phyloP scores from a whole-genome alignment of 2,797 vertebrate species.

The Psittacula derbiana region DNA sequence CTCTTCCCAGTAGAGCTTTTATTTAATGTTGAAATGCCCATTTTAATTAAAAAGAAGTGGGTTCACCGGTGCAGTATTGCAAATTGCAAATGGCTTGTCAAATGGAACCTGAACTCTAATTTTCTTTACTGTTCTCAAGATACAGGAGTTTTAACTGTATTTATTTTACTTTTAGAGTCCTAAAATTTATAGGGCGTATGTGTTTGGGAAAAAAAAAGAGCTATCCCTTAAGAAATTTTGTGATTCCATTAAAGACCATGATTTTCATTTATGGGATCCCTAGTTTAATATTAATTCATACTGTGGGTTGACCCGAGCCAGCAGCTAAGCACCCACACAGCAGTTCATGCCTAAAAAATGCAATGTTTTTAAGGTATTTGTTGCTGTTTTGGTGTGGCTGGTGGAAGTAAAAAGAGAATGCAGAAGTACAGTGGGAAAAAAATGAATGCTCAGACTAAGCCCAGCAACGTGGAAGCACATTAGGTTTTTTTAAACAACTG shows the following conservation, averaged over 20 bases:
- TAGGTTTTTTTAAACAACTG: not conserved
- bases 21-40: not conserved
- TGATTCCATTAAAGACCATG: constrained; percentile 26
- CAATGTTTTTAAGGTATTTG: not conserved
- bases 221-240: constrained; percentile 6
- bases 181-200: constrained; percentile 18
- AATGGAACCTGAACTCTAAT: not conserved
- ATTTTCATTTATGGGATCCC: constrained; percentile 47
- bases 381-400: not conserved
- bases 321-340: not conserved
- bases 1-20: not conserved
- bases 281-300: constrained; percentile 25
- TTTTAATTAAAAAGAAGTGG: not conserved
- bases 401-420: not conserved
- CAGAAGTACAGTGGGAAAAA: not conserved
- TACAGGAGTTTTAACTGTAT: not conserved
- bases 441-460: not conserved
- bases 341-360: not conserved
- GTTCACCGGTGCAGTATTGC: not conserved
- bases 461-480: not conserved
- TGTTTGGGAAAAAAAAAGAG: not conserved
- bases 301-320: not conserved
- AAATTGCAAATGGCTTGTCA: not conserved
- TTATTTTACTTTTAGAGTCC: constrained; percentile 2
- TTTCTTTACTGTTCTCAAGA: not conserved